Percentiles rank a stretch among this genome's conserved stretches.
These are phyloP conservation scores for Cherax destructor DNA, from an alignment of 1,140 invertebrate genomes.

Conservation along the genomic window DNA sequence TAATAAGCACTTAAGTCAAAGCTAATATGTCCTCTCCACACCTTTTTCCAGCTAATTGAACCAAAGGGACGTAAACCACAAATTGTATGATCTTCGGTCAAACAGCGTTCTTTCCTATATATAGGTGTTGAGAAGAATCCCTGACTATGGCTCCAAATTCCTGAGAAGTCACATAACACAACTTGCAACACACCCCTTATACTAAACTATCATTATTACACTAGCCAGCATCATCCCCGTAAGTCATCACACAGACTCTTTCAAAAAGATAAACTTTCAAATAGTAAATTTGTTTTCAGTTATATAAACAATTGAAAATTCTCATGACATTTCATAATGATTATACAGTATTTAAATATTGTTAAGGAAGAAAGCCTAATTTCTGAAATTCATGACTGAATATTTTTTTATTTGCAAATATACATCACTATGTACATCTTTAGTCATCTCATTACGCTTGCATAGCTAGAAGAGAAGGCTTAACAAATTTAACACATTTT, in stretches of 20 bases:
- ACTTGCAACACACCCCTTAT: slow-evolving; percentile 9
- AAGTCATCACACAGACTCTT: background rate
- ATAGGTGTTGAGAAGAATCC: background rate
- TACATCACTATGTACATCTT: background rate
- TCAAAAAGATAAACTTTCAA: background rate
- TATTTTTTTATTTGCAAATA: background rate
- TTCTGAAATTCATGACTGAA: background rate
- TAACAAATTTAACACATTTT: background rate
- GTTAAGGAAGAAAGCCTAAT: too few relatives aligned
- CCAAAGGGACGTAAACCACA: background rate
- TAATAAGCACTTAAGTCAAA: background rate
- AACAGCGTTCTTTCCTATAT: background rate
- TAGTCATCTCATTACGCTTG: background rate
- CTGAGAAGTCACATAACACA: background rate
- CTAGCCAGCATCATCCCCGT: background rate
- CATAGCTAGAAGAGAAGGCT: background rate
- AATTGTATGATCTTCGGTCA: background rate
- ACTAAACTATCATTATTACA: slow-evolving; percentile 7
- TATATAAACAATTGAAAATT: background rate
- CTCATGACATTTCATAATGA: background rate
- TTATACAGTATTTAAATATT: background rate
- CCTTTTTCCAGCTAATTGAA: background rate
- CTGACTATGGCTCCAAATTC: slow-evolving; percentile 6
- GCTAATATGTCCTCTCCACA: background rate
- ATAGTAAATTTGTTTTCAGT: background rate